Percentiles rank a stretch among this genome's conserved stretches.
phyloP scores from a whole-genome alignment of 2,888 invertebrate species.

The Melanostoma mellinum region DNA sequence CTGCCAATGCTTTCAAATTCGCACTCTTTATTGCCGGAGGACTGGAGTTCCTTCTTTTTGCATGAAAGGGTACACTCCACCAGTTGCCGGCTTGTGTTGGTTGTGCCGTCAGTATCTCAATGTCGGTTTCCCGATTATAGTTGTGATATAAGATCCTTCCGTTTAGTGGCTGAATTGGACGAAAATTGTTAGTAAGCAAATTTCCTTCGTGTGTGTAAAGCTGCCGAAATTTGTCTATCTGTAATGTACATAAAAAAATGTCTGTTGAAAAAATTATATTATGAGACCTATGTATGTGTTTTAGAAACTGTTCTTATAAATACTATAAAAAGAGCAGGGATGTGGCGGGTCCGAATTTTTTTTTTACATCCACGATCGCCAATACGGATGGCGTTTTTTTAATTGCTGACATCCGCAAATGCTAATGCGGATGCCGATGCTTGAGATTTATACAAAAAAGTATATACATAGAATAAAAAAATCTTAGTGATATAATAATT shows the following conservation, averaged over 20 bases:
- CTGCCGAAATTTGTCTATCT: constrained; percentile 89
- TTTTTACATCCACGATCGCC: too few species aligned
- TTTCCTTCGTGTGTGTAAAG: constrained; percentile 86
- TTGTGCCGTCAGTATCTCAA: neutral
- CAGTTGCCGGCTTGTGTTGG: neutral
- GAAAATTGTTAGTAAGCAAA: constrained; percentile 88
- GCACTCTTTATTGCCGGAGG: neutral
- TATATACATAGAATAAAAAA: too few species aligned
- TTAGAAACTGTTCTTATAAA: too few species aligned
- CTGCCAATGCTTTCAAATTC: neutral
- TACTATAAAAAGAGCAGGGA: too few species aligned
- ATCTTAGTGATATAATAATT: too few species aligned
- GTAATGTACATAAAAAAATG: constrained; percentile 76
- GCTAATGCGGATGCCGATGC: too few species aligned
- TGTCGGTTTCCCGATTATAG: neutral
- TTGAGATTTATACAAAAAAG: too few species aligned
- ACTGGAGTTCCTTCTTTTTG: constrained; percentile 36
- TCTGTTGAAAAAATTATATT: neutral
- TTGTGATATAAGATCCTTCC: constrained; percentile 82
- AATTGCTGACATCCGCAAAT: too few species aligned
- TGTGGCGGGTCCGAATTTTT: too few species aligned
- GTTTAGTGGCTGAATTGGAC: constrained; percentile 91
- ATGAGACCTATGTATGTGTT: too few species aligned
- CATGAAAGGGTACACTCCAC: constrained; percentile 36
- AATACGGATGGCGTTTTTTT: too few species aligned